Conservation (phyloP, 1,140 invertebrate species). For the Aphelenchoides fujianensis region DNA sequence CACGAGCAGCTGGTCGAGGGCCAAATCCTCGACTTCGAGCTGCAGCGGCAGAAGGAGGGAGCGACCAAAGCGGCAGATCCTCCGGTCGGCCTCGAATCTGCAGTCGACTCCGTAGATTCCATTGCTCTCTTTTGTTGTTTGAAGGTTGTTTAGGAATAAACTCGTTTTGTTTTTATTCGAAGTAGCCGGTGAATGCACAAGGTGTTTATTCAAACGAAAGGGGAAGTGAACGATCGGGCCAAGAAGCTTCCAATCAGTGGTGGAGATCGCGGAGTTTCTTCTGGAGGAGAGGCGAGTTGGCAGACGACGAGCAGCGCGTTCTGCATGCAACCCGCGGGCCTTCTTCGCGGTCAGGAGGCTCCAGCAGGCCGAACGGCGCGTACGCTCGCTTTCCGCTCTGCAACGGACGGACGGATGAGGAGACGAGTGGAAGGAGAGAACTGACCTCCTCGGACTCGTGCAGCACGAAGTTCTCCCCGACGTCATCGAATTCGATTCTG, state of each 20-base stretch:
- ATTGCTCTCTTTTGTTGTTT: background rate
- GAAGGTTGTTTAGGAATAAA: background rate
- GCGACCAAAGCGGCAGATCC: slow-evolving; percentile 42
- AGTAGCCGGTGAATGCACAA: background rate
- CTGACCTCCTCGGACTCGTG: background rate
- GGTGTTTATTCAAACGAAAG: background rate
- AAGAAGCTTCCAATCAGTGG: too few species aligned
- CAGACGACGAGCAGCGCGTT: background rate
- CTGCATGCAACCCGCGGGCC: background rate
- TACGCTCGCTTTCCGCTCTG: background rate
- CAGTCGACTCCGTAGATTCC: background rate
- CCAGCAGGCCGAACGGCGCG: background rate
- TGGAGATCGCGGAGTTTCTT: background rate
- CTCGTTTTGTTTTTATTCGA: background rate
- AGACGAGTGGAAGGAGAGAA: background rate
- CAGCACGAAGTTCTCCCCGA: background rate
- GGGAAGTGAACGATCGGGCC: background rate
- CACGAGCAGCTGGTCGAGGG: slow-evolving; percentile 46
- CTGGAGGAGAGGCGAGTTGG: background rate
- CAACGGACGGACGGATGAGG: background rate
- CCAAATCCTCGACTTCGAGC: slow-evolving; percentile 53
- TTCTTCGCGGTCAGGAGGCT: background rate
- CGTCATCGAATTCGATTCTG: slow-evolving; percentile 18
- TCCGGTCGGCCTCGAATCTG: slow-evolving; percentile 34
- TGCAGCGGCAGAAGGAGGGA: slow-evolving; percentile 36